Conservation (phyloP, 2,113 vertebrate genomes). For the Pomatorhinus ruficollis region DNA sequence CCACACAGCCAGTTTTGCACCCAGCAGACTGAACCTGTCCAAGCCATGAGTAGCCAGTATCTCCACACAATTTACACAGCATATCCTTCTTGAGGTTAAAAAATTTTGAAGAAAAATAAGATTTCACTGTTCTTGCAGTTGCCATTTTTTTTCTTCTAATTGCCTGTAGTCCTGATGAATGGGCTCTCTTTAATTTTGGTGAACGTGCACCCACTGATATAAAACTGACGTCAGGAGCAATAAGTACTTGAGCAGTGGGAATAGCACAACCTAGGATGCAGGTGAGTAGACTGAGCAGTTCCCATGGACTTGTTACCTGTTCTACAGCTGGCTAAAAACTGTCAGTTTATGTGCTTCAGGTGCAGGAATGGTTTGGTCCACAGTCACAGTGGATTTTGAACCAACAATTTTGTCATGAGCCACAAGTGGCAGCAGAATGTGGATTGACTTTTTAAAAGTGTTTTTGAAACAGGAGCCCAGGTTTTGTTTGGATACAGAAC, state of each 20-base stretch:
- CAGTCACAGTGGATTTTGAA: background rate
- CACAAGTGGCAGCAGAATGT: background rate
- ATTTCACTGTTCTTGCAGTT: background rate
- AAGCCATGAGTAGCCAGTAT: background rate
- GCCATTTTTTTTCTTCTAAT: background rate
- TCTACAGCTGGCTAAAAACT: background rate
- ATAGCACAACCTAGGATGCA: fast-evolving
- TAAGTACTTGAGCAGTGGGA: background rate
- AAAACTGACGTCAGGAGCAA: background rate
- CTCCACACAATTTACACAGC: background rate
- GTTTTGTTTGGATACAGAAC: background rate
- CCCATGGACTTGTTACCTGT: background rate
- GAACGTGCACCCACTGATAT: fast-evolving
- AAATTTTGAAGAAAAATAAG: background rate
- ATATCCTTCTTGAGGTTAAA: background rate
- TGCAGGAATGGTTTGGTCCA: background rate
- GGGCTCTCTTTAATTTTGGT: background rate
- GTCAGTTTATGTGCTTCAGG: background rate
- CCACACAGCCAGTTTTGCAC: background rate
- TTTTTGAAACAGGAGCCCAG: background rate
- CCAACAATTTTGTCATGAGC: background rate
- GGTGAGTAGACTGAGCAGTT: background rate
- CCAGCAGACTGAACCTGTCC: background rate
- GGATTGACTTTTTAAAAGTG: background rate
- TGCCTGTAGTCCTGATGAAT: background rate